phyloP scores from a whole-genome alignment of 2,888 invertebrate genomes.

The Orthosia gracilis region DNA sequence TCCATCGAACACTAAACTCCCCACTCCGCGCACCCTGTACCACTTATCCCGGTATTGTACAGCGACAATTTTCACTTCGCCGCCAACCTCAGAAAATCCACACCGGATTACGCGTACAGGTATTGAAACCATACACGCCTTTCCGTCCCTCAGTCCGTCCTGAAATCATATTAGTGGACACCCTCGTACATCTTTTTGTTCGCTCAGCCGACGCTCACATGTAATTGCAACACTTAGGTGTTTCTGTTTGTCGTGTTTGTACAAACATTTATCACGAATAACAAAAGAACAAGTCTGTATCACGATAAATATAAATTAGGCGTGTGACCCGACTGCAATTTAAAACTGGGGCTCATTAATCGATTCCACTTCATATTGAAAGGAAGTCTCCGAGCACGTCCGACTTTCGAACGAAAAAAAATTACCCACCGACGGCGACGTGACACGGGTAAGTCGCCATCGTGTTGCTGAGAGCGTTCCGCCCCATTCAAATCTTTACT shows the following conservation, averaged over 20 bases:
- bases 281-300: constrained; percentile 51
- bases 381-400: constrained; percentile 78
- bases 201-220: constrained; percentile 43
- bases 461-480: constrained; percentile 80
- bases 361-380: constrained; percentile 78
- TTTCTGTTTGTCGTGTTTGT: constrained; percentile 58
- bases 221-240: constrained; percentile 62
- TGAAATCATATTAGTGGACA: constrained; percentile 82
- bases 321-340: constrained; percentile 72
- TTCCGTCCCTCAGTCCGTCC: constrained; percentile 82
- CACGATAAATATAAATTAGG: constrained; percentile 60
- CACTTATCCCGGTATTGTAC: constrained; percentile 81
- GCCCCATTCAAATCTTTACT: constrained; percentile 86
- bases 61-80: constrained; percentile 67
- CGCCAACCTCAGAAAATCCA: constrained; percentile 74
- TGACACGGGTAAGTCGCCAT: constrained; percentile 83
- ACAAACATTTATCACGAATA: constrained; percentile 63
- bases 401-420: constrained; percentile 81
- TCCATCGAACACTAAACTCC: constrained; percentile 82
- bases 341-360: constrained; percentile 78
- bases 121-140: constrained; percentile 82
- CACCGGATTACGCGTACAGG: constrained; percentile 73
- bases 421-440: constrained; percentile 79
- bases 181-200: constrained; percentile 74
- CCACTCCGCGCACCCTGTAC: constrained; percentile 67